Conservation (phyloP, 2,888 invertebrate genomes). For the Archips crataeganus region DNA sequence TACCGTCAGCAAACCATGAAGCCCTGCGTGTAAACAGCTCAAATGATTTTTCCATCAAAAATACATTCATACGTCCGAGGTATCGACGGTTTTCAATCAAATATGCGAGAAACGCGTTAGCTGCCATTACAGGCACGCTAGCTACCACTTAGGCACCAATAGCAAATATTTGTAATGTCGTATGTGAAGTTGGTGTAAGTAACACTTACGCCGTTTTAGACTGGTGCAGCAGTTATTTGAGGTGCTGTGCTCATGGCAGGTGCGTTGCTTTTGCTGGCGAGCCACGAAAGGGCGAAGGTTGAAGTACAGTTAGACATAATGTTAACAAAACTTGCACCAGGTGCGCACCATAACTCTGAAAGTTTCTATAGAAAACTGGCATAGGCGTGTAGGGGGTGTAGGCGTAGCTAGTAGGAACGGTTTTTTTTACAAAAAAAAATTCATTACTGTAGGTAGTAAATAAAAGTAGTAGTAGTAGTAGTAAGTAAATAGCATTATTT, state of each 20-base stretch:
- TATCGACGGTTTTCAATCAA: conserved; percentile 14
- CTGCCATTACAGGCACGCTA: conserved; percentile 9
- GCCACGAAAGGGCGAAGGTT: background rate
- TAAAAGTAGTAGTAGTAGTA: no score
- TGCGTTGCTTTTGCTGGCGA: background rate
- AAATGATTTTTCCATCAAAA: conserved; percentile 12
- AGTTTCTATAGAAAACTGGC: no score
- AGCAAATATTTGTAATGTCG: background rate
- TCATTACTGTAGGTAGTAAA: no score
- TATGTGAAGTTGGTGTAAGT: background rate
- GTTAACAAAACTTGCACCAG: no score
- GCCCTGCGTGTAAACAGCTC: conserved; percentile 13
- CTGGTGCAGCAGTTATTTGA: background rate
- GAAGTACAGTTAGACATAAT: no score
- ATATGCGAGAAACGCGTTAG: conserved; percentile 4
- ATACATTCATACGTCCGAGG: conserved; percentile 3
- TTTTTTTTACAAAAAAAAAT: no score
- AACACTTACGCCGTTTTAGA: background rate
- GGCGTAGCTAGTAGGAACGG: no score
- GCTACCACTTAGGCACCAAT: background rate
- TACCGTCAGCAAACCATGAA: conserved; percentile 2
- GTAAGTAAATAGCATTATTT: no score
- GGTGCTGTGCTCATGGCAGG: background rate
- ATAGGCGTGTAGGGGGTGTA: no score
- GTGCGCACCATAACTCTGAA: no score